Evolutionary conservation across 2,888 invertebrate genomes (phyloP), one percentile per base, ranked within the genome.

Genomic region (Mythimna impura): DNA sequence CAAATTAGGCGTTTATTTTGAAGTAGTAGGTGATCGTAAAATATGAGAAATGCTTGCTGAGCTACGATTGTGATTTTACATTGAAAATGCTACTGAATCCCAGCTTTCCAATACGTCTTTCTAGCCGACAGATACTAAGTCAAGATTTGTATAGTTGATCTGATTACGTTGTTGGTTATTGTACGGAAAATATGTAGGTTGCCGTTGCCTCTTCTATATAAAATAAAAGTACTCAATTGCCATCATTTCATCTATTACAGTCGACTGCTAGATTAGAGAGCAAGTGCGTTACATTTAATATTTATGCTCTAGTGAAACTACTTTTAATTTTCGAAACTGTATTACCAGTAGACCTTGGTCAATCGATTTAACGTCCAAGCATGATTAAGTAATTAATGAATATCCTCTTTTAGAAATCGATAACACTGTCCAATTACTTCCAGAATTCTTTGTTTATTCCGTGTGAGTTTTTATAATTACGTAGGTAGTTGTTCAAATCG

Each of bases 361-460:
- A 65, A 78, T 81, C 74, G 72, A 81, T 78, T 81, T 62, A 65
- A 65, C 69, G 64, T 78, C 81, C 40, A 63, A 76, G 20, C 57
- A 67, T 67, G 66, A 80, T 81, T 73, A 66, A 78, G 61, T 78
- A 74, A 72, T 6, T 62, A 81, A 65, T 81, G 22, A 40, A 66
- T 74, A 81, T 69, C 78, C 71, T 71, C 47, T 67, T 74, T 70
- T 81, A 78, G 74, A 81, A 81, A 81, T 78, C 81, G 60, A 61
- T 81, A 74, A 71, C 3, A 30, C 3, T 52, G 65, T 65, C 77
- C 61, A 76, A 61, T 40, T 70, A 50, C 17, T 60, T 61, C 17
- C 9, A 47, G 7, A 47, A 10, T 43, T 20, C 5, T 10, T 62
- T 62, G 17, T 10, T 43, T 25, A 25, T 62, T 62, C 43, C 22